phyloP scores from a whole-genome alignment of 2,888 invertebrate species.

The Autographa pulchrina region DNA sequence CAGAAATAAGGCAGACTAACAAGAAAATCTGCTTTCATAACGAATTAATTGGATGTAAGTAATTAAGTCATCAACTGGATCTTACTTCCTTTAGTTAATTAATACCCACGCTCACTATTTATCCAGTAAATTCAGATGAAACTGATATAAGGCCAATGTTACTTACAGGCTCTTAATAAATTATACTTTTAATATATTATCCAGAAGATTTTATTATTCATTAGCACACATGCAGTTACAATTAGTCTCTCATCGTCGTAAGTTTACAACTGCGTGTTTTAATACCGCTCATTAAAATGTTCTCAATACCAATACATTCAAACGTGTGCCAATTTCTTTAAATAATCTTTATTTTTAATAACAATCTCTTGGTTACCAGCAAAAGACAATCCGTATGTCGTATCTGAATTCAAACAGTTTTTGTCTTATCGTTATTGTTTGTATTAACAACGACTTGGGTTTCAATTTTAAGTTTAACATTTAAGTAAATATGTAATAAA shows the following conservation, averaged over 20 bases:
- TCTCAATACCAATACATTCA: constrained; percentile 28
- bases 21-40: constrained; percentile 53
- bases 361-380: constrained; percentile 10
- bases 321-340: constrained; percentile 20
- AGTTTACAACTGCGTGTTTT: constrained; percentile 28
- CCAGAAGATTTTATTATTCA: constrained; percentile 24
- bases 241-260: constrained; percentile 40
- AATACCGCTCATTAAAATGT: constrained; percentile 35
- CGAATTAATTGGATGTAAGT: constrained; percentile 53
- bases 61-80: constrained; percentile 48
- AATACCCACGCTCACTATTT: constrained; percentile 35
- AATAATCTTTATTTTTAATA: constrained; percentile 12
- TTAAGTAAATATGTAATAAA: neutral
- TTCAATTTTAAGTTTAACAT: neutral
- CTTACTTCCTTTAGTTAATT: constrained; percentile 54
- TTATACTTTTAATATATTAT: constrained; percentile 17
- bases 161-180: constrained; percentile 12
- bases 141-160: constrained; percentile 25
- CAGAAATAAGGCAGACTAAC: constrained; percentile 36
- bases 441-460: neutral
- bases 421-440: neutral
- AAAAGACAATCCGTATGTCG: neutral
- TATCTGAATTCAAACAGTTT: neutral
- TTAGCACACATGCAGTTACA: constrained; percentile 27
- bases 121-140: constrained; percentile 27